These are phyloP conservation scores for Lasioglossum leucozonium DNA, from an alignment of 2,888 invertebrate species.

Conservation along the genomic window DNA sequence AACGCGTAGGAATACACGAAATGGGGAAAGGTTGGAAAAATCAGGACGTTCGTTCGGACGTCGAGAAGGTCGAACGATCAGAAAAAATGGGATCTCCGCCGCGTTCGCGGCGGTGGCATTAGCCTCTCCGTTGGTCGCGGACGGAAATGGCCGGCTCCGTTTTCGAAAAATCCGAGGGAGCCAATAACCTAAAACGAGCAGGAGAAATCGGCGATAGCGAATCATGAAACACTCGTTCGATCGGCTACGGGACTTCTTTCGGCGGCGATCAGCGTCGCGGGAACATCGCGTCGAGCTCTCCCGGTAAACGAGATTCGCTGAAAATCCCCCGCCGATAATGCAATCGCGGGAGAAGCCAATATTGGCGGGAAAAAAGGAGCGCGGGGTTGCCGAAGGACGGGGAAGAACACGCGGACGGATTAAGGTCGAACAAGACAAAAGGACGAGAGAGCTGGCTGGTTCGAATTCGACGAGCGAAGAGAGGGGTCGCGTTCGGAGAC, in stretches of 20 bases:
- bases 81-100: not conserved
- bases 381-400: not conserved
- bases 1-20: too few relatives aligned
- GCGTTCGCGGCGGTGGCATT: not conserved
- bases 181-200: constrained; percentile 12
- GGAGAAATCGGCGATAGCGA: constrained; percentile 1
- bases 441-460: constrained; percentile 13
- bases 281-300: constrained; percentile 26
- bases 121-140: not conserved
- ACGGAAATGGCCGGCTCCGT: too few relatives aligned
- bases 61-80: not conserved
- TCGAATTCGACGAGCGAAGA: not conserved
- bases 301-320: constrained; percentile 22
- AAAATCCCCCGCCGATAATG: constrained; percentile 40
- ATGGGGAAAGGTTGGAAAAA: too few relatives aligned
- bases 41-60: not conserved
- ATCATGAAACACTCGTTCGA: constrained; percentile 35
- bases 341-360: constrained; percentile 28
- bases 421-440: constrained; percentile 44
- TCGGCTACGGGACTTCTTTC: constrained; percentile 18
- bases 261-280: not conserved
- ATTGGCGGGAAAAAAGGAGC: constrained; percentile 39
- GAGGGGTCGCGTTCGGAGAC: not conserved
- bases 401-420: constrained; percentile 34
- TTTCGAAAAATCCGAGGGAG: not conserved